Evolutionary conservation across 1,140 invertebrate species (phyloP).

Genomic region (Trypoxylus dichotomus): DNA sequence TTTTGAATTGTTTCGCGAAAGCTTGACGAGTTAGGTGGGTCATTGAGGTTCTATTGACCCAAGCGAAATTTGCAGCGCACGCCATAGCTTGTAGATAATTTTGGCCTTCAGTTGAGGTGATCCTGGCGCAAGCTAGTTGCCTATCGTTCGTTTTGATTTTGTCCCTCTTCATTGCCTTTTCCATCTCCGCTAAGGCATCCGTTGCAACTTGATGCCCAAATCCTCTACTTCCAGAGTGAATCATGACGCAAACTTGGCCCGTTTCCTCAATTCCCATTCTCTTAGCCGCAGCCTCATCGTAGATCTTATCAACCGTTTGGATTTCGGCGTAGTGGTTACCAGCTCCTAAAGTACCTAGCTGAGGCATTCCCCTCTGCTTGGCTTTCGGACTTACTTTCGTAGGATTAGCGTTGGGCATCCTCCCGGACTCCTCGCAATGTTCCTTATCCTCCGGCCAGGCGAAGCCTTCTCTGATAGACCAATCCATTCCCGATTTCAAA

Average conservation of each 20-base stretch:
- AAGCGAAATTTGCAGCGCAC: conserved; percentile 98
- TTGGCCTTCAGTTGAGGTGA: conserved; percentile 90
- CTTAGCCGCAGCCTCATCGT: conserved; percentile 92
- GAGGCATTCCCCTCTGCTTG: conserved; percentile 98
- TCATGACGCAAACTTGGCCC: conserved; percentile 99
- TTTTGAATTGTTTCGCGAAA: conserved; percentile 96
- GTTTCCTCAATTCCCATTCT: conserved; percentile 98
- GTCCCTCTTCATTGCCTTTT: conserved; percentile 99
- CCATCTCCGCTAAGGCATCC: conserved; percentile 98
- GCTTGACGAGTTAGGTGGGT: conserved; percentile 96
- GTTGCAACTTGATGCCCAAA: conserved; percentile 99
- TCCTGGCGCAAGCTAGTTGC: conserved; percentile 96
- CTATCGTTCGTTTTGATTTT: conserved; percentile 97
- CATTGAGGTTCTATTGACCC: conserved; percentile 99
- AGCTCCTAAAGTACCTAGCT: conserved; percentile 95
- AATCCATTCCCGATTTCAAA: conserved; percentile 99
- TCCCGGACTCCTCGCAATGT: conserved; percentile 98
- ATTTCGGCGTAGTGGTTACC: conserved; percentile 99
- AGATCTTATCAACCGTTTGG: conserved; percentile 98
- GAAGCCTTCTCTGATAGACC: conserved; percentile 98
- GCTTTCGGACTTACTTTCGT: conserved; percentile 94
- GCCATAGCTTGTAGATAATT: conserved; percentile 99
- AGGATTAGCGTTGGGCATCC: conserved; percentile 99
- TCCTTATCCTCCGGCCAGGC: conserved; percentile 99
- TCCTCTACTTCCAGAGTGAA: conserved; percentile 97